Conservation (phyloP, 2,888 invertebrate species). For the Rosalia funebris region DNA sequence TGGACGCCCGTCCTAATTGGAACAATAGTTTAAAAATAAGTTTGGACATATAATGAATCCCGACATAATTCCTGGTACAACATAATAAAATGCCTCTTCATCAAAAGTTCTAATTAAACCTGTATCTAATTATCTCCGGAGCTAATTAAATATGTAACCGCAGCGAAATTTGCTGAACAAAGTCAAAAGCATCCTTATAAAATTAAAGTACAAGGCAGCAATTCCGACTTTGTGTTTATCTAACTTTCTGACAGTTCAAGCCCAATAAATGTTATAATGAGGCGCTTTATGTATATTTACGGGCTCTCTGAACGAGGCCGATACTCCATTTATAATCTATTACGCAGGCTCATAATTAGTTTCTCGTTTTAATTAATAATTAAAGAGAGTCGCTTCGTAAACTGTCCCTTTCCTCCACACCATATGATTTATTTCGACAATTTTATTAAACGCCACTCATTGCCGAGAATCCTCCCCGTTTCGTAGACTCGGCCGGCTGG, state of each 20-base stretch:
- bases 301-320: constrained; percentile 51
- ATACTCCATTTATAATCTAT: constrained; percentile 61
- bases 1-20: constrained; percentile 54
- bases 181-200: constrained; percentile 59
- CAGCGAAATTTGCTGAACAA: constrained; percentile 57
- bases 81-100: constrained; percentile 60
- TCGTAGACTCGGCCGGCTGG: background rate
- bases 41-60: constrained; percentile 50
- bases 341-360: constrained; percentile 62
- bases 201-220: constrained; percentile 60
- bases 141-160: constrained; percentile 63
- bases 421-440: constrained; percentile 30
- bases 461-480: background rate
- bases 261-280: constrained; percentile 62
- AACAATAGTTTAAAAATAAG: constrained; percentile 52
- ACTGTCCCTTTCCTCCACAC: constrained; percentile 45
- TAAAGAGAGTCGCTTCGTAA: constrained; percentile 57
- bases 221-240: constrained; percentile 60
- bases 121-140: constrained; percentile 62
- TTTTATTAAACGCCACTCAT: constrained; percentile 23
- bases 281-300: constrained; percentile 49
- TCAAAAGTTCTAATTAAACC: constrained; percentile 65
- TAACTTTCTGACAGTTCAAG: constrained; percentile 62
- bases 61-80: constrained; percentile 44
- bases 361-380: constrained; percentile 64